Base-by-base conservation (phyloP, 2,113 vertebrate genomes). In the Melanostigma gelatinosum region DNA sequence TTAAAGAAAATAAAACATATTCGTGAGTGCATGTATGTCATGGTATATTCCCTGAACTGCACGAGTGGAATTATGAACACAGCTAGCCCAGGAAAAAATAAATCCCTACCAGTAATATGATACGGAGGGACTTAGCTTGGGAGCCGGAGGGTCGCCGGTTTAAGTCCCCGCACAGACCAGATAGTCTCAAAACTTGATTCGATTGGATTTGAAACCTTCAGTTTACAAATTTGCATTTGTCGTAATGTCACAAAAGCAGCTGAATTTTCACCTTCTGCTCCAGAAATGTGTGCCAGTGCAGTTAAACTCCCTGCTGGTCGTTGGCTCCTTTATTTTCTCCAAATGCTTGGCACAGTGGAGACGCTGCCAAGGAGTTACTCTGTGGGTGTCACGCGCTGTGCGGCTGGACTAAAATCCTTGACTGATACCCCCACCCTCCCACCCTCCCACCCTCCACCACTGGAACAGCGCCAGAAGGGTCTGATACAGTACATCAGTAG, bases 311-410 rank as follows among this genome's bases (percentile, higher is more conserved):
- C 81, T 4, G 73, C 80, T 83, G 78, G 24, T 89, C 69, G 79
- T 83, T 82, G 78, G 75, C 74, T 74, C 54, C 42, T 88, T 88
- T 89, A 75, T 87, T 84, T 85, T 83, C 61, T 71, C 62, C 58
- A 90, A 90, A 88, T 93, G 89, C 89, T 91, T 79, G 87, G 84
- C 76, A 77, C 83, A 79, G 83, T 50, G 66, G 77, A 91, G 50
- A 24, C 16, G 63, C 77, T 91, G 84, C 87, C 91, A 92, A 83
- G 79, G 85, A 89, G 71, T 69, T 61, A 69, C 72, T 85, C 77
- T 84, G 85, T 68, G 71, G 75, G 76, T 15, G 75, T 87, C 85
- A 77, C 81, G 62, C 82, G 76, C 83, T 81, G 88, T 72, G 87
- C 61, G 77, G 82, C 65, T 72, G 79, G 77, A 77, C 84, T 75